phyloP scores from a whole-genome alignment of 2,113 vertebrate genomes.

The Atractosteus spatula region DNA sequence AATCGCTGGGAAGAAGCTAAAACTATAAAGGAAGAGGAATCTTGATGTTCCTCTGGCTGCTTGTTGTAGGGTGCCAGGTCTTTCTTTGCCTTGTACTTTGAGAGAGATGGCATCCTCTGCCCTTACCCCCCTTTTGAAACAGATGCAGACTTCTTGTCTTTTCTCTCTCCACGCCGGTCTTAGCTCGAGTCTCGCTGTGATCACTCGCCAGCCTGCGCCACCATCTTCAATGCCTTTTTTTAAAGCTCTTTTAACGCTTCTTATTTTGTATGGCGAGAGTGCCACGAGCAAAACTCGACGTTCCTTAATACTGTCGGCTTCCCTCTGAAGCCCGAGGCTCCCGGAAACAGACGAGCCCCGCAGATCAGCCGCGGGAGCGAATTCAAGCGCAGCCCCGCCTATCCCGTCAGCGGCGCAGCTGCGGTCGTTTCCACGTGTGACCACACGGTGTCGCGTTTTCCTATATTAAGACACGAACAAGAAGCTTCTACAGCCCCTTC shows the following conservation, averaged over 20 bases:
- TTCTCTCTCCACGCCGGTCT: slow-evolving; percentile 48
- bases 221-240: slow-evolving; percentile 40
- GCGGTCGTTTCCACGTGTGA: slow-evolving; percentile 25
- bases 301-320: slow-evolving; percentile 42
- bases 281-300: slow-evolving; percentile 38
- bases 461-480: too few species aligned
- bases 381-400: slow-evolving; percentile 52
- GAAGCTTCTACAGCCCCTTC: too few species aligned
- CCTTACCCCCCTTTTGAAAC: slow-evolving; percentile 61
- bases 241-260: neutral
- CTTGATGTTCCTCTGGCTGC: slow-evolving; percentile 13
- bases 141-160: slow-evolving; percentile 56
- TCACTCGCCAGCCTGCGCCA: slow-evolving; percentile 56
- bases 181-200: slow-evolving; percentile 49
- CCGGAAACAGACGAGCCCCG: slow-evolving; percentile 53
- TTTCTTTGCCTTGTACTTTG: slow-evolving; percentile 37
- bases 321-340: slow-evolving; percentile 58
- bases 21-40: slow-evolving; percentile 44
- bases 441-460: slow-evolving; percentile 51
- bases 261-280: slow-evolving; percentile 36
- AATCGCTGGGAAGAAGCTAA: slow-evolving; percentile 54
- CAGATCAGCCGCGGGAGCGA: slow-evolving; percentile 32
- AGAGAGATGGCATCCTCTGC: slow-evolving; percentile 32
- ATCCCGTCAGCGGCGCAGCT: too few species aligned
- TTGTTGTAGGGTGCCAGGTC: slow-evolving; percentile 25